Evolutionary conservation across 2,888 invertebrate genomes (phyloP).

Genomic region (Platycheirus albimanus): DNA sequence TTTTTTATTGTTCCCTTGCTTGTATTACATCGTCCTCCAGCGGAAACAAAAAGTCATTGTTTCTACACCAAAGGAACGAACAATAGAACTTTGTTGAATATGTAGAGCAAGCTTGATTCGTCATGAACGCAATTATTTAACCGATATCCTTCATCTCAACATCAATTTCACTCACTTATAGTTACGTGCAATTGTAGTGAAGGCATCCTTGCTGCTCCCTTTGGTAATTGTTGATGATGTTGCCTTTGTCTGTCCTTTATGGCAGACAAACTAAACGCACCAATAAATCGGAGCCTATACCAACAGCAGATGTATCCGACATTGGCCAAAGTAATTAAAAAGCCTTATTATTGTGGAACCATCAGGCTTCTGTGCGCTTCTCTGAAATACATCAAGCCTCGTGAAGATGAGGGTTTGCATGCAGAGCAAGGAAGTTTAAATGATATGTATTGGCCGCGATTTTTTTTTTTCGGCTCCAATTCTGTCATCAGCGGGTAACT

Average conservation of each 20-base stretch:
- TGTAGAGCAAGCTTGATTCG: slow-evolving; percentile 7
- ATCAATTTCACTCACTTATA: slow-evolving; percentile 4
- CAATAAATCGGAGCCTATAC: slow-evolving; percentile 22
- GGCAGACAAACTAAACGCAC: slow-evolving; percentile 20
- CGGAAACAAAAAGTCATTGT: no score
- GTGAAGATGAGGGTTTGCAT: no score
- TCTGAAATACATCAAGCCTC: neutral
- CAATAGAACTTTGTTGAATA: no score
- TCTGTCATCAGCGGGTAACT: neutral
- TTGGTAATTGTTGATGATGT: neutral
- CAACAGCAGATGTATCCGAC: slow-evolving; percentile 1
- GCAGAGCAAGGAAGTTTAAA: neutral
- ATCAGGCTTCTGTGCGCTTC: neutral
- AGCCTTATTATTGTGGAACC: slow-evolving; percentile 44
- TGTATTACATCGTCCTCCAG: no score
- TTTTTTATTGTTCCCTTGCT: no score
- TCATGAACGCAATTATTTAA: slow-evolving; percentile 27
- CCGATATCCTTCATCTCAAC: slow-evolving; percentile 2
- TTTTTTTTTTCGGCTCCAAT: slow-evolving; percentile 26
- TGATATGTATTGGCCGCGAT: slow-evolving; percentile 19
- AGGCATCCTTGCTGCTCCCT: neutral
- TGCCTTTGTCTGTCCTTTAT: slow-evolving; percentile 9
- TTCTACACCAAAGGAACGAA: no score
- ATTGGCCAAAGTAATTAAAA: slow-evolving; percentile 53
- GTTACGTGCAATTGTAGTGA: no score